Conservation (phyloP, 2,113 vertebrate genomes). For the Smithornis capensis region DNA sequence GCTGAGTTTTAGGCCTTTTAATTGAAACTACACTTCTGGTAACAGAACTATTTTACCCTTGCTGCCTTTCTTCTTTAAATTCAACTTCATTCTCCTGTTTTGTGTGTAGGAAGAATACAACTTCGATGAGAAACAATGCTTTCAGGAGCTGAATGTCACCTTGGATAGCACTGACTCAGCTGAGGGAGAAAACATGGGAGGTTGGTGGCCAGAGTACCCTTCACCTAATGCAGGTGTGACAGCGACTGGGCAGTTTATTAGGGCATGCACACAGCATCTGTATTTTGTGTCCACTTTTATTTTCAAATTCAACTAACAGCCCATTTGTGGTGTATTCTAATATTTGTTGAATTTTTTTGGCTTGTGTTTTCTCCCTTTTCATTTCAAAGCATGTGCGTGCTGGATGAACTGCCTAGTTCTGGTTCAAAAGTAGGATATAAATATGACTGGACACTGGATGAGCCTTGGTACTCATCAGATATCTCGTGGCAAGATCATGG, state of each 20-base stretch:
- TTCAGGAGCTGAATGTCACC: conserved; percentile 71
- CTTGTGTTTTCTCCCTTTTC: conserved; percentile 31
- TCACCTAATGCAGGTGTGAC: conserved; percentile 88
- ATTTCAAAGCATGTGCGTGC: conserved; percentile 83
- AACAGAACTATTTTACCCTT: neutral
- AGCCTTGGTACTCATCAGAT: conserved; percentile 10
- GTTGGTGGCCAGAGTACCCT: conserved; percentile 95
- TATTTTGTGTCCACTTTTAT: conserved; percentile 57
- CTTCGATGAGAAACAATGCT: conserved; percentile 74
- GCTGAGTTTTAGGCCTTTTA: neutral
- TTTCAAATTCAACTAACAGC: conserved; percentile 66
- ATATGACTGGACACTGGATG: conserved; percentile 35
- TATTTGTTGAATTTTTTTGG: conserved; percentile 61
- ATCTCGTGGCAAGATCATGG: neutral
- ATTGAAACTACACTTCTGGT: neutral
- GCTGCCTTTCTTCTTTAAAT: neutral
- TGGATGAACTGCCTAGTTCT: conserved; percentile 87
- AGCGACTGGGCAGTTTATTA: conserved; percentile 79
- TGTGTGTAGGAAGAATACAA: conserved; percentile 81
- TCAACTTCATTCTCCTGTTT: neutral
- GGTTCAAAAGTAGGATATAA: conserved; percentile 38
- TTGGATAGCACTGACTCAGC: conserved; percentile 75
- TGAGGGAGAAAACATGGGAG: conserved; percentile 94
- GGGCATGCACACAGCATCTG: conserved; percentile 84
- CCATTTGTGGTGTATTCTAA: conserved; percentile 72